phyloP scores from a whole-genome alignment of 1,140 invertebrate genomes.

The Bactericera cockerelli region DNA sequence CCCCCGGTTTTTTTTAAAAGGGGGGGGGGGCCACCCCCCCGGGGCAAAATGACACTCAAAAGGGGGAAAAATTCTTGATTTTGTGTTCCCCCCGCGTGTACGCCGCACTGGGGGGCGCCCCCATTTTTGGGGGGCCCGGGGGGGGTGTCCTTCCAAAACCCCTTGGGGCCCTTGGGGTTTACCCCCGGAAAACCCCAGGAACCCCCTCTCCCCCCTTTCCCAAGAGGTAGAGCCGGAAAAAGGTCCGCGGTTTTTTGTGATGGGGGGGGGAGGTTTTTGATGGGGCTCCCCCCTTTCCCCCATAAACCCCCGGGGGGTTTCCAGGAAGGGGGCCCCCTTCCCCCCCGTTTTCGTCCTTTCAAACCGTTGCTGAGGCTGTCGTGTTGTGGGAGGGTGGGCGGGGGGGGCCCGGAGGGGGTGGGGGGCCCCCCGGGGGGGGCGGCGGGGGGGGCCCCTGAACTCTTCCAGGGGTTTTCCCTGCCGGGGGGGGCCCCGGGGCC shows the following conservation, averaged over 20 bases:
- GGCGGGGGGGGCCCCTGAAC: not conserved
- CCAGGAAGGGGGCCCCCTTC: conserved; percentile 77
- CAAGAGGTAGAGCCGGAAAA: conserved; percentile 82
- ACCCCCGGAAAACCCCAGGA: conserved; percentile 89
- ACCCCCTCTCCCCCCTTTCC: conserved; percentile 92
- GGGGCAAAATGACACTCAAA: conserved; percentile 94
- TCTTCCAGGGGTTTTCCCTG: not conserved
- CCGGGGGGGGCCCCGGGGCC: not conserved
- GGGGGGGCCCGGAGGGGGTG: not conserved
- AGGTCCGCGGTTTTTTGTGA: conserved; percentile 96
- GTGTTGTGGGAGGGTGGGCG: conserved; percentile 48
- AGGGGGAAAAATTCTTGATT: conserved; percentile 85
- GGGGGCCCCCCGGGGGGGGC: not conserved
- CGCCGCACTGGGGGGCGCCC: conserved; percentile 88
- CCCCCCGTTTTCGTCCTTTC: conserved; percentile 93
- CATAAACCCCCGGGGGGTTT: conserved; percentile 83
- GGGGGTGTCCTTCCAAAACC: conserved; percentile 97
- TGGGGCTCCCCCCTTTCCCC: conserved; percentile 81
- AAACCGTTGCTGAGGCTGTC: conserved; percentile 79
- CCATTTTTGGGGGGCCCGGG: conserved; percentile 81
- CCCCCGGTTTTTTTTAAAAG: conserved; percentile 90
- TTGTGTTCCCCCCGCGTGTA: conserved; percentile 95
- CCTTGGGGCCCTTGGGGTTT: too few species aligned
- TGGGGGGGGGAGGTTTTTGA: conserved; percentile 89
- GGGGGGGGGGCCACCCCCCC: conserved; percentile 85